Base-by-base conservation (phyloP, 2,113 vertebrate genomes). In the Hippoglossus stenolepis region DNA sequence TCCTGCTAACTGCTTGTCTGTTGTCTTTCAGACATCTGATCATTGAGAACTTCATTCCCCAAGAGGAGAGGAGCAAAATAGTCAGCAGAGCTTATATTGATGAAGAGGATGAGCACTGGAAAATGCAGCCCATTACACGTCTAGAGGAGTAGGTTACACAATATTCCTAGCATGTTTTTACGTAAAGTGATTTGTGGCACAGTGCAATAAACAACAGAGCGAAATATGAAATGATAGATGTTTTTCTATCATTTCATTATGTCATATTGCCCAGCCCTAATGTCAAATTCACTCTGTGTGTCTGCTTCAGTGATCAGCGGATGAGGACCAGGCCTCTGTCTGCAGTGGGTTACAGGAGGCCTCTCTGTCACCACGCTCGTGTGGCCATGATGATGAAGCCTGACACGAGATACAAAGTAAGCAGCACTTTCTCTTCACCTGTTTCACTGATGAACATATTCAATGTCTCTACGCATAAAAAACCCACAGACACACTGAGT, bases 11-110 rank as follows among this genome's bases (percentile, higher is more conserved):
- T 6, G 10, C 0, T 31, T 10, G 18, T 26, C 2, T 56, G 26
- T 85, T 82, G 54, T 68, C 75, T 82, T 85, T 59, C 87, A 99
- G 97, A 92, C 95, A 97, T 89, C 93, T 98, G 85, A 96, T 99
- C 84, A 98, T 99, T 47, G 98, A 99, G 87, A 99, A 99, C 78
- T 99, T 99, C 87, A 98, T 99, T 85, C 97, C 98, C 3, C 70
- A 95, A 89, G 96, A 98, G 93, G 98, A 97, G 87, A 99, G 98
- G 90, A 98, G 95, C 81, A 99, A 99, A 93, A 96, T 97, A 58
- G 94, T 95, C 87, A 95, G 95, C 87, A 94, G 98, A 84, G 96
- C 96, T 1, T 96, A 93, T 88, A 95, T 96, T 70, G 98, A 99
- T 67, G 97, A 99, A 71, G 96, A 99, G 86, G 96, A 98, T 45